Base-by-base conservation (phyloP, 2,113 vertebrate species). In the Coreoperca whiteheadi region DNA sequence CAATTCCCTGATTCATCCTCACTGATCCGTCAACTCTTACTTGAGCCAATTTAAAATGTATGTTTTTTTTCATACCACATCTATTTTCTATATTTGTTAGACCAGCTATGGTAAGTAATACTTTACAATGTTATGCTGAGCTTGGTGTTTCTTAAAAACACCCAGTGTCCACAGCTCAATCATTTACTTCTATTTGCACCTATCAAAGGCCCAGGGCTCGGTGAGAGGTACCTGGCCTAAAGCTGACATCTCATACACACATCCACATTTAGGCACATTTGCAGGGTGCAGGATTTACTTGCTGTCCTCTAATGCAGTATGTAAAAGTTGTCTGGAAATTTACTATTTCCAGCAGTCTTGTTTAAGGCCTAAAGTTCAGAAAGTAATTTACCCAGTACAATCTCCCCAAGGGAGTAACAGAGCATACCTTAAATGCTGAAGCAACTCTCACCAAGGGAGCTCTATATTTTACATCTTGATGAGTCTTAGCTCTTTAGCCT, bases 391-490 rank as follows among this genome's bases (percentile, higher is more conserved):
- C 80, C 65, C 57, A 34, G 54, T 63, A 61, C 54, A 30, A 46
- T 63, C 81, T 88, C 67, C 81, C 73, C 41, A 34, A 65, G 79
- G 77, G 79, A 82, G 39, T 28, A 69, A 32, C 74, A 75, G 28
- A 74, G 80, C 67, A 20, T 74, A 84, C 83, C 78, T 81, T 78
- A 70, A 85, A 77, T 81, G 74, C 83, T 85, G 69, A 84, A 77
- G 73, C 41, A 81, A 64, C 72, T 84, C 72, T 70, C 81, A 74
- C 69, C 50, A 72, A 74, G 75, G 83, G 73, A 86, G 66, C 57
- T 53, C 41, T 30, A 34, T 34, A 64, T 83, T 83, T 88, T 70
- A 83, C 54, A 88, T 90, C 84, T 86, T 85, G 82, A 78, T 85
- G 67, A 90, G 79, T 73, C 39, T 82, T 41, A 18, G 60, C 59